phyloP scores from a whole-genome alignment of 1,140 invertebrate species.

The Drosophila ogumai region DNA sequence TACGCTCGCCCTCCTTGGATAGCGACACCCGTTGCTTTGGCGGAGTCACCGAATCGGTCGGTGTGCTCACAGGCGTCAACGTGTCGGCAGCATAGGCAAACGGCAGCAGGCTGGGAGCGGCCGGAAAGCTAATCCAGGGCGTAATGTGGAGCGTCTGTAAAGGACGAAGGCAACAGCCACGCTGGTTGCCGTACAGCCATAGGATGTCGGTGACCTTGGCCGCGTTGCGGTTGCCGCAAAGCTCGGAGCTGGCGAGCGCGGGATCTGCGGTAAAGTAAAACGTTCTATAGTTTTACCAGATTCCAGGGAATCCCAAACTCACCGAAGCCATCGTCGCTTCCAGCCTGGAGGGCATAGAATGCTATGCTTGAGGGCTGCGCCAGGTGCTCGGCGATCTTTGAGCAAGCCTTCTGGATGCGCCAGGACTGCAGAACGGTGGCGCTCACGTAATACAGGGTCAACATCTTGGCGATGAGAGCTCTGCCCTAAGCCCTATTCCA shows the following conservation, averaged over 20 bases:
- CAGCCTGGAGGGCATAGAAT: conserved; percentile 82
- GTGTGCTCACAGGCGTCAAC: conserved; percentile 33
- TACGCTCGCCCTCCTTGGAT: conserved; percentile 37
- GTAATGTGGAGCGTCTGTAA: conserved; percentile 82
- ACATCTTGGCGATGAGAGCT: conserved; percentile 48
- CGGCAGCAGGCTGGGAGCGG: conserved; percentile 65
- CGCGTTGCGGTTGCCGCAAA: conserved; percentile 85
- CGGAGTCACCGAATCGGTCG: conserved; percentile 32
- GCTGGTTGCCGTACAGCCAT: conserved; percentile 86
- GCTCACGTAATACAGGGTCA: conserved; percentile 89
- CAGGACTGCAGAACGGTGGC: conserved; percentile 89
- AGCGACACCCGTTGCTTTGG: conserved; percentile 37
- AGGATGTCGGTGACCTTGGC: conserved; percentile 86
- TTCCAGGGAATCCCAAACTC: conserved; percentile 16
- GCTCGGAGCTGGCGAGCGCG: conserved; percentile 85
- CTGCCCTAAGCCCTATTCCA: conserved; percentile 29
- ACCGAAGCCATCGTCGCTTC: conserved; percentile 77
- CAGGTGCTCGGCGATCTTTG: conserved; percentile 84
- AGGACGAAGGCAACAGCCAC: conserved; percentile 86
- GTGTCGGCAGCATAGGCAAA: conserved; percentile 62
- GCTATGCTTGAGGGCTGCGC: conserved; percentile 81
- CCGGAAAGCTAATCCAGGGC: conserved; percentile 78
- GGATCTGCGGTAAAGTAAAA: conserved; percentile 40
- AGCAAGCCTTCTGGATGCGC: conserved; percentile 86
- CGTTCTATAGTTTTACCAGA: not conserved